Evolutionary conservation across 2,797 vertebrate species (phyloP).

Genomic region (Rhodeus uyekii): DNA sequence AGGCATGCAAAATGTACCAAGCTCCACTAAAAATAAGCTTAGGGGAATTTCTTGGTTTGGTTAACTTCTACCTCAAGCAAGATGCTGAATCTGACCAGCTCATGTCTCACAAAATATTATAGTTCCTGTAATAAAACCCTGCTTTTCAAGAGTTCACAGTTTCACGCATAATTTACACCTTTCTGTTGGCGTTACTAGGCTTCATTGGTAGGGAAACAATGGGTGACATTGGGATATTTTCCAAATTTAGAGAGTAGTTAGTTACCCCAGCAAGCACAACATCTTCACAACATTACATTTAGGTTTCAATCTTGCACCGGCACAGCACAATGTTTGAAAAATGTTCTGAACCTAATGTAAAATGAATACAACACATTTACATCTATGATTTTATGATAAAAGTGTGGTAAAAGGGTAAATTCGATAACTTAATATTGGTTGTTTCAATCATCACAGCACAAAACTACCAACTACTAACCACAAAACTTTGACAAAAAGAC

Average conservation of each 20-base stretch:
- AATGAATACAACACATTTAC: background rate
- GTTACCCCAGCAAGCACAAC: background rate
- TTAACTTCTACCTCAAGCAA: slow-evolving; percentile 34
- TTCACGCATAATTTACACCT: slow-evolving; percentile 26
- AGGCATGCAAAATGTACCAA: slow-evolving; percentile 70
- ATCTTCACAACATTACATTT: background rate
- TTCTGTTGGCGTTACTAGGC: slow-evolving; percentile 17
- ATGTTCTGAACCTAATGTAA: background rate
- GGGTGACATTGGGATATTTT: background rate
- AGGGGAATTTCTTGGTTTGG: slow-evolving; percentile 44
- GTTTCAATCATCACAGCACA: background rate
- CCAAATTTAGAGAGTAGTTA: slow-evolving; percentile 17
- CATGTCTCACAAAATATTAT: slow-evolving; percentile 22
- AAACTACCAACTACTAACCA: background rate
- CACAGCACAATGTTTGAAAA: background rate
- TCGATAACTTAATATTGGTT: too few species aligned
- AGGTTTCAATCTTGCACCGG: background rate
- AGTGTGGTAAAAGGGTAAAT: too few species aligned
- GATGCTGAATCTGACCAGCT: slow-evolving; percentile 21
- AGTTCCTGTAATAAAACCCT: slow-evolving; percentile 23
- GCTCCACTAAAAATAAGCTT: slow-evolving; percentile 69
- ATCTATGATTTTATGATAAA: background rate
- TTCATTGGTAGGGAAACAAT: slow-evolving; percentile 12
- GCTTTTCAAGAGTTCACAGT: slow-evolving; percentile 33
- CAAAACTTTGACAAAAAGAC: background rate